Base-by-base conservation (phyloP, 2,797 vertebrate species). In the Melanotaenia nigrans region DNA sequence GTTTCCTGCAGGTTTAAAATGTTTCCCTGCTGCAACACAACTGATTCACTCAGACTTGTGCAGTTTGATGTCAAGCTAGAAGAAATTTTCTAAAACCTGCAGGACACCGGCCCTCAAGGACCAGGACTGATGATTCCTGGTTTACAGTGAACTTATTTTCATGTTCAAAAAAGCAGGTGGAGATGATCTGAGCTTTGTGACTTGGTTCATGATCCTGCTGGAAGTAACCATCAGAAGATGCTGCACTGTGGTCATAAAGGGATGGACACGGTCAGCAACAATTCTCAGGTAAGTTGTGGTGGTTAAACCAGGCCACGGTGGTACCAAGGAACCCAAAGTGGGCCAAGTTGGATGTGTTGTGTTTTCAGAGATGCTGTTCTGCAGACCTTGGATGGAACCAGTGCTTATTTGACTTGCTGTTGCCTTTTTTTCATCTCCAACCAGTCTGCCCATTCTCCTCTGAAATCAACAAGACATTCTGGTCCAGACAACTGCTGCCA, bases 211-310 rank as follows among this genome's bases (percentile, higher is more conserved):
- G 73, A 76, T 85, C 72, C 71, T 85, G 70, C 81, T 88, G 72
- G 68, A 82, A 86, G 81, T 81, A 82, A 77, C 81, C 79, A 85
- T 86, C 73, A 89, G 83, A 84, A 81, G 78, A 78, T 76, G 38
- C 12, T 36, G 1, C 11, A 40, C 38, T 40, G 38, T 40, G 38
- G 32, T 36, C 35, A 10, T 36, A 10, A 10, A 36, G 9, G 35
- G 35, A 33, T 33, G 32, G 32, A 33, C 32, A 33, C 6, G 32
- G 7, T 30, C 32, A 33, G 32, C 32, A 33, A 36, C 9, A 36
- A 11, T 11, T 11, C 35, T 36, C 35, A 36, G 35, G 35, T 36
- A 36, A 10, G 35, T 10, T 9, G 38, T 4, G 24, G 24, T 14
- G 3, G 1, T 16, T 16, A 40, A 16, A 40, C 11, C 36, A 16